Conservation (phyloP, 2,113 vertebrate species). For the Caracal caracal region DNA sequence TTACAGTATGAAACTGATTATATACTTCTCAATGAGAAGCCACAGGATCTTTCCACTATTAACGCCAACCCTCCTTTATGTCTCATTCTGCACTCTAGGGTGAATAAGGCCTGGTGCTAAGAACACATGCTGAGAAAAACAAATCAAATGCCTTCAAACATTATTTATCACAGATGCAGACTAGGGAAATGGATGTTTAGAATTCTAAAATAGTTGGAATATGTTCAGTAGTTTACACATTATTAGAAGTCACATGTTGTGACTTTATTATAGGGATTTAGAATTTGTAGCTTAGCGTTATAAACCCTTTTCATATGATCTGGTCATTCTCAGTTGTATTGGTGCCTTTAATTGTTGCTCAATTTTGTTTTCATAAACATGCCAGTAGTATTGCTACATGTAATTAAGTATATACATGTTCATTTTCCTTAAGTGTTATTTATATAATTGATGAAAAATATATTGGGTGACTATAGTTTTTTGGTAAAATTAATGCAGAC, state of each 20-base stretch:
- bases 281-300: slow-evolving; percentile 30
- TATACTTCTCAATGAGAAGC: not conserved
- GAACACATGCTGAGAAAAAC: not conserved
- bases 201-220: not conserved
- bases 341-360: not conserved
- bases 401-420: not conserved
- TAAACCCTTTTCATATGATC: not conserved
- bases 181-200: not conserved
- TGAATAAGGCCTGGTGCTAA: not conserved
- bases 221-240: slow-evolving; percentile 31
- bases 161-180: not conserved
- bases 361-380: not conserved
- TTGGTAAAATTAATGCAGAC: not conserved
- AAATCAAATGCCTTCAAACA: not conserved
- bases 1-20: slow-evolving; percentile 11
- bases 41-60: slow-evolving; percentile 29
- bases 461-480: not conserved
- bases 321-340: not conserved
- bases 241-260: slow-evolving; percentile 9
- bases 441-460: not conserved
- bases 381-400: not conserved
- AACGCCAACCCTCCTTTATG: not conserved
- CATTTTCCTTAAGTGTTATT: not conserved
- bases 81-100: not conserved
- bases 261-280: not conserved